These are phyloP conservation scores for Abrostola tripartita DNA, from an alignment of 2,888 invertebrate genomes.

Conservation along the genomic window DNA sequence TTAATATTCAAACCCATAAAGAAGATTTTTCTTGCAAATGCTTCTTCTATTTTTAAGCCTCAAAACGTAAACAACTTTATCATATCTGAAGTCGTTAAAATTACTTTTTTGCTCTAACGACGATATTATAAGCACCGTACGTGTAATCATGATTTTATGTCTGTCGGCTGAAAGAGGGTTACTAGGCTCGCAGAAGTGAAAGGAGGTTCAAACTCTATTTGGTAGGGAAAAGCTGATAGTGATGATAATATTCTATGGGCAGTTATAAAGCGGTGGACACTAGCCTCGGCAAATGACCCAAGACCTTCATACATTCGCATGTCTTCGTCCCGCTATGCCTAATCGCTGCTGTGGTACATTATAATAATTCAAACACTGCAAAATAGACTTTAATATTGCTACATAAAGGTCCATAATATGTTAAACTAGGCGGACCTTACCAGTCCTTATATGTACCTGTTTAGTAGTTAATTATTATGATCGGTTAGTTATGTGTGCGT, in stretches of 20 bases:
- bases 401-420: conserved; percentile 49
- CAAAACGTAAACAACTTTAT: too few relatives aligned
- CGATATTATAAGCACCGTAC: neutral
- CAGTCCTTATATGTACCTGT: conserved; percentile 62
- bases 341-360: conserved; percentile 46
- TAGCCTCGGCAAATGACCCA: conserved; percentile 33
- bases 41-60: too few relatives aligned
- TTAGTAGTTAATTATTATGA: conserved; percentile 75
- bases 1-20: too few relatives aligned
- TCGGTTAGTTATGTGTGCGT: conserved; percentile 66
- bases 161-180: neutral
- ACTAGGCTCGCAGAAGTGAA: conserved; percentile 33
- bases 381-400: conserved; percentile 44
- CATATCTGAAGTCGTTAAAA: too few relatives aligned
- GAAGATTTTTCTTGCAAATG: too few relatives aligned
- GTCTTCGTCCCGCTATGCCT: conserved; percentile 52
- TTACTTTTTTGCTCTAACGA: too few relatives aligned
- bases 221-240: conserved; percentile 25
- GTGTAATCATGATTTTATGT: neutral
- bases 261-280: conserved; percentile 45
- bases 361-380: conserved; percentile 46
- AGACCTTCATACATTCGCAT: conserved; percentile 55
- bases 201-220: conserved; percentile 26
- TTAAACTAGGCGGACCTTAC: conserved; percentile 36
- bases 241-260: conserved; percentile 41